Base-by-base conservation (phyloP, 2,888 invertebrate species). In the Zygothrica quintamaculata region DNA sequence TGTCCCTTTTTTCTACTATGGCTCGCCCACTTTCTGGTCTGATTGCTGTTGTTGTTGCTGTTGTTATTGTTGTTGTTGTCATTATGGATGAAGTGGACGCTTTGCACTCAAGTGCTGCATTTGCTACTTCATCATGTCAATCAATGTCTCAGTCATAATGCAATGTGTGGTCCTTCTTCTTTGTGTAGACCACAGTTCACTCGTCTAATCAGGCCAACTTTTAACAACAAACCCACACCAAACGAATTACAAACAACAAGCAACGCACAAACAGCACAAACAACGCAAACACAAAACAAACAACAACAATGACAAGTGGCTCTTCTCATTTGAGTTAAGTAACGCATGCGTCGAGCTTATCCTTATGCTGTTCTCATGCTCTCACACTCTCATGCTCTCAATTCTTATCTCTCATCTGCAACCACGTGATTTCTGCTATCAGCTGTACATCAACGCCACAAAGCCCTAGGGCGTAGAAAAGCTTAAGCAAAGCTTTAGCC, bases 161-260 rank as follows among this genome's bases (percentile, higher is more conserved):
- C 57, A 52, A 8, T 36, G 67, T 46, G 16, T 48, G n/a, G n/a
- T n/a, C n/a, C n/a, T n/a, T 29, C 36, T 31, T 31, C 13, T 39
- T 42, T 39, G 40, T 57, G 22, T 44, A 12, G 37, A 36, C 44
- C 43, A 37, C 56, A 48, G 47, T 37, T 43, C 52, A 36, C 53
- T 74, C 68, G 36, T 60, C 60, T 58, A 85, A 85, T 82, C 85
- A 73, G 80, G 79, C 65, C 85, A 85, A 60, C 62, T 37, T 59
- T 62, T 58, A 68, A 84, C 50, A 79, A 79, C 84, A 79, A 84
- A 77, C 67, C 46, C 68, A 59, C 52, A 44, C 55, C 69, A 70
- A 46, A 36, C 11, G 43, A n/a, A n/a, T 46, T 42, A 31, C 33
- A 22, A 37, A 33, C 34, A 69, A 44, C 37, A 36, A 33, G 18